Percentiles rank a stretch among this genome's conserved stretches.
Evolutionary conservation across 2,888 invertebrate species (phyloP).

Genomic region (Leptinotarsa haldemani): DNA sequence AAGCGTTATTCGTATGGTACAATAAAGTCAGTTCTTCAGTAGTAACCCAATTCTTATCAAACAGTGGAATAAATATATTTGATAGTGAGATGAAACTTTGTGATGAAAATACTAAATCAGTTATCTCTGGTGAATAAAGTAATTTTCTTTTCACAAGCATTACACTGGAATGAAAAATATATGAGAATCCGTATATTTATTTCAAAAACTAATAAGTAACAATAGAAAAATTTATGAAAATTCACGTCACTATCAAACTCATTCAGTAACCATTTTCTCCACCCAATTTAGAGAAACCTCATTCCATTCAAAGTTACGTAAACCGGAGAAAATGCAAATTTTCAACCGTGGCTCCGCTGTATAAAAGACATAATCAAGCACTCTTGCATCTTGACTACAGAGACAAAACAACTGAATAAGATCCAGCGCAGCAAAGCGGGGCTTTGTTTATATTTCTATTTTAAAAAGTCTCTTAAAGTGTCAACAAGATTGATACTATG

Average conservation of each 20-base stretch:
- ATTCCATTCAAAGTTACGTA: slow-evolving; percentile 7
- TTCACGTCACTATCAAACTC: neutral
- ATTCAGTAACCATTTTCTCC: neutral
- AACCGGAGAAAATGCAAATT: slow-evolving; percentile 17
- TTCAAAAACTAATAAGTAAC: too few relatives aligned
- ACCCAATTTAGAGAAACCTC: slow-evolving; percentile 5
- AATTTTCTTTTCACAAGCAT: too few relatives aligned
- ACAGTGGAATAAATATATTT: too few relatives aligned
- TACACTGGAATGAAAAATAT: too few relatives aligned
- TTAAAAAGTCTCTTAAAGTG: slow-evolving; percentile 45
- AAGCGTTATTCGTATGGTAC: too few relatives aligned
- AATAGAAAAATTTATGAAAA: neutral
- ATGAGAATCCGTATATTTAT: too few relatives aligned
- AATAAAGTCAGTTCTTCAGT: too few relatives aligned
- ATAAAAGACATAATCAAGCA: slow-evolving; percentile 21
- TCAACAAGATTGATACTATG: slow-evolving; percentile 50
- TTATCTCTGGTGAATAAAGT: too few relatives aligned
- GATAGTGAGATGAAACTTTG: too few relatives aligned
- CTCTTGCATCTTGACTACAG: slow-evolving; percentile 28
- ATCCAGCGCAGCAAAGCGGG: slow-evolving; percentile 32
- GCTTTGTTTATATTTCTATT: slow-evolving; percentile 46
- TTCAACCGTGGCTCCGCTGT: slow-evolving; percentile 6
- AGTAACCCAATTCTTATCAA: too few relatives aligned
- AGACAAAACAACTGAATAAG: slow-evolving; percentile 37
- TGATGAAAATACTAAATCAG: too few relatives aligned